Base-by-base conservation (phyloP, 2,113 vertebrate genomes). In the Parus major region DNA sequence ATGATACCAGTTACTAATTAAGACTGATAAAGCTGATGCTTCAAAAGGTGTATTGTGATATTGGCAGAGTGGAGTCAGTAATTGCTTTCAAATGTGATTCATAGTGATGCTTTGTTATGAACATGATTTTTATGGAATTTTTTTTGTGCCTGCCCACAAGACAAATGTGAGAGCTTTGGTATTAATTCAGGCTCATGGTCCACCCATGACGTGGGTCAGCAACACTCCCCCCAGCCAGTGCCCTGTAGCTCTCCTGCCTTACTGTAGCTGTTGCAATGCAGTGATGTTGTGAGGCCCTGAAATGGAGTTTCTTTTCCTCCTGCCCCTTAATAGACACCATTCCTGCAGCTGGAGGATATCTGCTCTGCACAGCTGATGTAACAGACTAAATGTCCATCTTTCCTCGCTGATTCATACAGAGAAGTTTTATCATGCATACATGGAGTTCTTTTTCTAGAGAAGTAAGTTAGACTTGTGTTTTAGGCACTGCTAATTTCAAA, bases 1-100 rank as follows among this genome's bases (percentile, higher is more conserved):
- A 96, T 90, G 77, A 94, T 77, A 86, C 63, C 92, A 83, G 60
- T 97, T 93, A 88, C 87, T 96, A 96, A 96, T 96, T 97, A 92
- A 39, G 53, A 60, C 92, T 90, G 94, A 96, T 88, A 82, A 95
- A 96, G 92, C 87, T 96, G 94, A 50, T 65, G 57, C 97, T 98
- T 97, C 11, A 47, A 71, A 90, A 96, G 88, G 83, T 91, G 72
- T 89, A 63, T 82, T 95, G 52, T 92, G 80, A 76, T 87, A 44
- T 29, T 83, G 95, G 80, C 47, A 78, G 70, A 19, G 35, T 77
- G 93, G 82, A 95, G 88, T 95, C 93, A 93, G 92, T 88, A 95
- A 93, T 75, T 92, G 80, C 27, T 84, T 88, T 42, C 77, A 96
- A 97, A 95, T 88, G 73, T 93, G n/a, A 77, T 97, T 97, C 82